Evolutionary conservation across 2,888 invertebrate species (phyloP), one percentile per base, ranked within the genome.

Genomic region (Lathronympha strigana): DNA sequence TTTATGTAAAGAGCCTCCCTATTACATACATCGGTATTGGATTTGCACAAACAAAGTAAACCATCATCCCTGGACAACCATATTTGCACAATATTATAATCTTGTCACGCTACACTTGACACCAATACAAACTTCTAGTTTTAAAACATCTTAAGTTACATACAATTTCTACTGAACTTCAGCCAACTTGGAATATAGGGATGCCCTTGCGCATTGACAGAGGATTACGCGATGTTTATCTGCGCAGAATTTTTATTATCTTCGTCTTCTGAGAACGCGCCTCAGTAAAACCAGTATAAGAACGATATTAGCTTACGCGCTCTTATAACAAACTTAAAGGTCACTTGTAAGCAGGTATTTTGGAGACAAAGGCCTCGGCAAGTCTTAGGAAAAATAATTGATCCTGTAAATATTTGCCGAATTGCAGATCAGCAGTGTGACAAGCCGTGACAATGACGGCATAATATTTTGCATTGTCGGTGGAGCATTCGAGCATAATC

Each of bases 21-120:
- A 23, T 23, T 47, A 23, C 23, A 43, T 43, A 19, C n/a, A 47
- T 4, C 6, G 19, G 17, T 43, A 55, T 40, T 55, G 17, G 13
- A 28, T 55, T 55, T 55, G 13, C 13, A 38, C 45, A 64, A 49
- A 63, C 40, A 38, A 51, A 43, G 51, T 31, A 51, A 19, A 49
- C 23, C 43, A 25, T 50, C 23, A 49, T 17, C 31, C 43, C 5
- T n/a, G 21, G 31, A 31, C 62, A 63, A 28, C 21, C 25, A 72
- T 69, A 73, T 87, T 90, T 90, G 87, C 86, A 88, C 90, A 90
- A 90, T 78, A 75, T 81, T 73, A 73, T 91, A 90, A 91, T 88
- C 90, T 81, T 68, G 80, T 85, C 88, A 91, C 88, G 92, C 72
- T 87, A 88, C 91, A 91, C 92, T 92, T 92, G 90, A 90, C 87